Base-by-base conservation (phyloP, 2,888 invertebrate species). In the Lutraria lutraria region DNA sequence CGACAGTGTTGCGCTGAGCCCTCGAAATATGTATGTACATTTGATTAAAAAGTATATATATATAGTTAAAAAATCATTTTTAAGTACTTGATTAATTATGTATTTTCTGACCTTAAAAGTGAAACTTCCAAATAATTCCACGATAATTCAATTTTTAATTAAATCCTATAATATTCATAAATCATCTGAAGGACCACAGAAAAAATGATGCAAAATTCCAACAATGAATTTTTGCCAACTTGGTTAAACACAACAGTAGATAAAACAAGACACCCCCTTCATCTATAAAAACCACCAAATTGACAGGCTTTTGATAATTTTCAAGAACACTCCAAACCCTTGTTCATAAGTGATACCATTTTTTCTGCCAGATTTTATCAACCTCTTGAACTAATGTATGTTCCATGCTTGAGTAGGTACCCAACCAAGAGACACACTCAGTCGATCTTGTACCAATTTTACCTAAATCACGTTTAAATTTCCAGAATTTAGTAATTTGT, bases 311-410 rank as follows among this genome's bases (percentile, higher is more conserved):
- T 79, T 43, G 79, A 85, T 79, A 80, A 80, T 56, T 76, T 76
- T 85, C 60, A 63, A 56, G 85, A 80, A 56, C 80, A 85, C 85
- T 85, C 29, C 15, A 85, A 56, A 85, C 80, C 85, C 85, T 60
- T 85, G 80, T 85, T 85, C 60, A 60, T 80, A 85, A 87, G 80
- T 87, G 86, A 87, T 87, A 87, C 56, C 10, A 6, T 87, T 88
- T 88, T 88, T 88, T 83, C 84, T 88, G 88, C 56, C 81, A 84
- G 88, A 88, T 88, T 81, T 60, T 79, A 83, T 83, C 88, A 81
- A n/a, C 31, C 83, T 79, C 86, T 76, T 19, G 16, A 52, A 84
- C 83, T 88, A 80, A 83, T 88, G 84, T 88, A 88, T 53, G 88
- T 88, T 89, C 80, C 68, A 81, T 60, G 72, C 63, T 56, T 87